Evolutionary conservation across 2,888 invertebrate species (phyloP), one percentile per base, ranked within the genome.

Genomic region (Thera obeliscata): DNA sequence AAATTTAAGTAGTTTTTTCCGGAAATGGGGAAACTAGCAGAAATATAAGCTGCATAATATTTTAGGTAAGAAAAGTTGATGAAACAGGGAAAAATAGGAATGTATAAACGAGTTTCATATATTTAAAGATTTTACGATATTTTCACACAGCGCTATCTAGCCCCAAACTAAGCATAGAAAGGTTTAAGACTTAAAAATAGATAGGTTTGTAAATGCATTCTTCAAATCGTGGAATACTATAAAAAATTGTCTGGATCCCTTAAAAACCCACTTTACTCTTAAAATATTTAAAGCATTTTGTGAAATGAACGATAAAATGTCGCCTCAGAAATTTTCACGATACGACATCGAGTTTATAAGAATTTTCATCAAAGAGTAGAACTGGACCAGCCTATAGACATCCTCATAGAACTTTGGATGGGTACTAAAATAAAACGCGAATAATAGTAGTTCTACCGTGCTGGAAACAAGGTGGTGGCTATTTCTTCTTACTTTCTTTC

Each of bases 291-390:
- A 52, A 52, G 9, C 33, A 52, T 52, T 69, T 61, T 66, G 52
- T 22, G 63, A 60, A 59, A 58, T 46, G 52, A 36, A 71, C 33
- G 33, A 33, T 74, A 73, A 66, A 57, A 46, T 49, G 56, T 71
- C 59, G 72, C 58, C 43, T 54, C 56, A 56, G 54, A 64, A 59
- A 63, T 52, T 43, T 41, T 7, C 54, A 52, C 59, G 54, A 54
- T 60, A 56, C 48, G 41, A 46, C 65, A 58, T 43, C 49, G n/a
- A 50, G 52, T 60, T 60, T 61, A 62, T 49, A 55, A 56, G 59
- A 66, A 43, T 55, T 59, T 57, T 4, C n/a, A 49, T 9, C 56
- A 6, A 7, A 56, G 56, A 62, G 62, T 48, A 36, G n/a, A 9
- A 7, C 41, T 7, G 41, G 5, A 41, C 7, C 41, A 38, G 6